Evolutionary conservation across 2,888 invertebrate species (phyloP).

Genomic region (Peribatodes rhomboidaria): DNA sequence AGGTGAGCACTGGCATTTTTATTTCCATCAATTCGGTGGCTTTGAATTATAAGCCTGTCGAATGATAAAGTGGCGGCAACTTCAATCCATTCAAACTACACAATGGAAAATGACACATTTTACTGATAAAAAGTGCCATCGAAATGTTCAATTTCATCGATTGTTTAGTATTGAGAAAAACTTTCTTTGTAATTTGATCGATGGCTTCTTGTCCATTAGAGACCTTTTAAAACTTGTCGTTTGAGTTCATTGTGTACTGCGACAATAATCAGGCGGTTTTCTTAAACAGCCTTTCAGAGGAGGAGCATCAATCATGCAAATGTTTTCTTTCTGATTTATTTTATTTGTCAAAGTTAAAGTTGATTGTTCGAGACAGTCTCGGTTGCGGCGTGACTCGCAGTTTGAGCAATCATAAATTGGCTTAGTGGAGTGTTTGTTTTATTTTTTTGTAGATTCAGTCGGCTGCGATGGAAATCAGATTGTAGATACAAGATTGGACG

Average conservation of each 20-base stretch:
- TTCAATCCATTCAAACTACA: conserved; percentile 59
- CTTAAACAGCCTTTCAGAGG: conserved; percentile 67
- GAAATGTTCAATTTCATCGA: conserved; percentile 72
- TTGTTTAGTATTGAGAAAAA: conserved; percentile 78
- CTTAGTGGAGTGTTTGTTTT: conserved; percentile 51
- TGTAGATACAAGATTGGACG: conserved; percentile 70
- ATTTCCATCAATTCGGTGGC: conserved; percentile 53
- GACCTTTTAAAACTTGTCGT: conserved; percentile 82
- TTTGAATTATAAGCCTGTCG: conserved; percentile 55
- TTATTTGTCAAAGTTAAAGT: conserved; percentile 59
- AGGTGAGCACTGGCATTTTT: conserved; percentile 44
- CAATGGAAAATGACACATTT: conserved; percentile 66
- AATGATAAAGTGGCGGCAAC: conserved; percentile 53
- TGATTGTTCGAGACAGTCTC: conserved; percentile 51
- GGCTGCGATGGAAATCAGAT: conserved; percentile 66
- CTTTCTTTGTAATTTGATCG: conserved; percentile 84
- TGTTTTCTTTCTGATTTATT: conserved; percentile 65
- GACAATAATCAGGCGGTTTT: conserved; percentile 75
- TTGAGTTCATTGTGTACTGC: conserved; percentile 78
- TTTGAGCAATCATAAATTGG: conserved; percentile 59
- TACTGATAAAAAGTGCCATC: conserved; percentile 65
- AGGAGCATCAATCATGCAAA: conserved; percentile 72
- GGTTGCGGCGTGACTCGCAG: conserved; percentile 54
- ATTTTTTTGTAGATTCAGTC: conserved; percentile 51
- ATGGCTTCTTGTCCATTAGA: conserved; percentile 83